A percentile compares a stretch with the other conserved stretches of the same genome.
Evolutionary conservation across 2,797 vertebrate species (phyloP).

Genomic region (Echiichthys vipera): DNA sequence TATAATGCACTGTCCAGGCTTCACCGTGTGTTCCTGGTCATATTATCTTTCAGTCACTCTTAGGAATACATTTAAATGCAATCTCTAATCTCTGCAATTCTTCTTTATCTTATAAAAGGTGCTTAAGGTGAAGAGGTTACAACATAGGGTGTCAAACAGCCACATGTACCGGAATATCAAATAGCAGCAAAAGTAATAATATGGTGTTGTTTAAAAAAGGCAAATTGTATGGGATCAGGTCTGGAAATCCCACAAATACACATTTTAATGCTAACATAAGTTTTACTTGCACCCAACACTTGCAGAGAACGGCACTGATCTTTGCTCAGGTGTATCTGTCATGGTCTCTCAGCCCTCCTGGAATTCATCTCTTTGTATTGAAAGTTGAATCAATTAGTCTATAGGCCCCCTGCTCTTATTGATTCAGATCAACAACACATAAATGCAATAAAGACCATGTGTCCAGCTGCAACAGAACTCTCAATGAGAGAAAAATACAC

Average conservation of each 20-base stretch:
- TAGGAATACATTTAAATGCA: constrained; percentile 2
- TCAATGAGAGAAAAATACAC: background rate
- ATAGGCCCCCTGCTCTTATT: constrained; percentile 48
- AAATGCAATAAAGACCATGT: constrained; percentile 49
- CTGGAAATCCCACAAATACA: background rate
- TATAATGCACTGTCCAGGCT: background rate
- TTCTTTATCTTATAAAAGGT: constrained; percentile 10
- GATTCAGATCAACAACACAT: constrained; percentile 58
- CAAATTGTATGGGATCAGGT: too few species aligned
- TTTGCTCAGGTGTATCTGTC: constrained; percentile 26
- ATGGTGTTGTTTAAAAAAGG: constrained; percentile 3
- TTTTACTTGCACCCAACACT: background rate
- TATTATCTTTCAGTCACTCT: background rate
- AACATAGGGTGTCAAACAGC: background rate
- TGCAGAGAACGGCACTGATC: background rate
- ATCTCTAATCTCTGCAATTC: background rate
- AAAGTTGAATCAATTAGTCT: constrained; percentile 70
- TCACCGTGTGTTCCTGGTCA: constrained; percentile 1
- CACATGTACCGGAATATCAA: constrained; percentile 8
- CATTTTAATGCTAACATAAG: background rate
- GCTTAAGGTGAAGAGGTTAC: constrained; percentile 30
- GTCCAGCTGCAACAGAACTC: constrained; percentile 25
- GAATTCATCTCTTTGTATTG: constrained; percentile 35
- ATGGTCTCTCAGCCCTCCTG: constrained; percentile 5
- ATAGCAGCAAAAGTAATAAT: background rate